Evolutionary conservation across 2,888 invertebrate species (phyloP).

Genomic region (Antitype chi): DNA sequence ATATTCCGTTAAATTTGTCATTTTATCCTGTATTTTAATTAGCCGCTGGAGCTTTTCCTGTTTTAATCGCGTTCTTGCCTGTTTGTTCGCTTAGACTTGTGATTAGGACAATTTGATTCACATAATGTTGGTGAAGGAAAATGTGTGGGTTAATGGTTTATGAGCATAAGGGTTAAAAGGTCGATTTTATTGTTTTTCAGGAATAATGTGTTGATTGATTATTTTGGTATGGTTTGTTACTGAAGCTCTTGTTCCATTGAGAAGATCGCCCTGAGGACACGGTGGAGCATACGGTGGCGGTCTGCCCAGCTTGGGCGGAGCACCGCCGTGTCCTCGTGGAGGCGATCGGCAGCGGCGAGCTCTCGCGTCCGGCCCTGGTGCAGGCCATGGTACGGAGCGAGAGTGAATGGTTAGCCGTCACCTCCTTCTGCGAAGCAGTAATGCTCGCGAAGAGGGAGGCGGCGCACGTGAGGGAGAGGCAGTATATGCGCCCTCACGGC

Average conservation of each 20-base stretch:
- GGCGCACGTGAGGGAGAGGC: too few species aligned
- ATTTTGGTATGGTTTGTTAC: neutral
- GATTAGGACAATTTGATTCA: constrained; percentile 68
- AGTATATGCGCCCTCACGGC: too few species aligned
- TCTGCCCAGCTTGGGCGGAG: too few species aligned
- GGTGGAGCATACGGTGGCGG: too few species aligned
- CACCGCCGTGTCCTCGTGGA: too few species aligned
- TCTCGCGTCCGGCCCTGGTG: too few species aligned
- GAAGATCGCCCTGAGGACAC: too few species aligned
- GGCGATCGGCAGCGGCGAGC: too few species aligned
- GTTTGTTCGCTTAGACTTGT: constrained; percentile 61
- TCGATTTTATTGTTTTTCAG: neutral
- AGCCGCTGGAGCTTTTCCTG: constrained; percentile 70
- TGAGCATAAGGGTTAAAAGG: constrained; percentile 21
- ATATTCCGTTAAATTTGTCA: constrained; percentile 75
- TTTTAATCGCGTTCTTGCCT: constrained; percentile 63
- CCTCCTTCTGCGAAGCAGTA: too few species aligned
- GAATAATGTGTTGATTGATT: neutral
- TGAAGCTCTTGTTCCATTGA: neutral
- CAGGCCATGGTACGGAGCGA: too few species aligned
- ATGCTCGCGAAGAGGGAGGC: too few species aligned
- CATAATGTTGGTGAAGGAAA: constrained; percentile 57
- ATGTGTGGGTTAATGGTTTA: constrained; percentile 10
- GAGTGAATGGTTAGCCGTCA: too few species aligned
- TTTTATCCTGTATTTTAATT: constrained; percentile 72